These are phyloP conservation scores for Yponomeuta sedellus DNA, from an alignment of 2,888 invertebrate species.

Conservation along the genomic window DNA sequence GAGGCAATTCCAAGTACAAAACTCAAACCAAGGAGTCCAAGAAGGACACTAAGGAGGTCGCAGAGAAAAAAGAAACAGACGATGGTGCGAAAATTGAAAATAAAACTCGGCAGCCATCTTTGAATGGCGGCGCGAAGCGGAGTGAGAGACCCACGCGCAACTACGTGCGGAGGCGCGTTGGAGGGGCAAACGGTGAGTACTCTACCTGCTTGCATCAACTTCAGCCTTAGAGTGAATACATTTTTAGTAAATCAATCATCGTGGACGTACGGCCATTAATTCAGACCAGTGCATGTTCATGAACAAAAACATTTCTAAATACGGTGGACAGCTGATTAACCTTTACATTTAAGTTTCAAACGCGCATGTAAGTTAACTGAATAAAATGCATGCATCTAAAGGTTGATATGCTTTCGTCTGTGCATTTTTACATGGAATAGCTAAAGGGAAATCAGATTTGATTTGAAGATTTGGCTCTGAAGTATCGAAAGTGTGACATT, in stretches of 20 bases:
- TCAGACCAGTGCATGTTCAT: too few relatives aligned
- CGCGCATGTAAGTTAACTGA: too few relatives aligned
- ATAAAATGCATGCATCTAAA: too few relatives aligned
- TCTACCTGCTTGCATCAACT: neutral
- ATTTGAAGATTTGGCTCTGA: too few relatives aligned
- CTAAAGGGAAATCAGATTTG: too few relatives aligned
- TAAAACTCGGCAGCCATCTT: constrained; percentile 48
- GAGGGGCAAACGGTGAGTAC: constrained; percentile 62
- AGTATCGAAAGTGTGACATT: too few relatives aligned
- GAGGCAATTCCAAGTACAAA: constrained; percentile 42
- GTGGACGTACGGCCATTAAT: too few relatives aligned
- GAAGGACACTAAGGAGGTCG: constrained; percentile 8
- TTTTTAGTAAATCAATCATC: neutral
- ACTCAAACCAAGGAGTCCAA: constrained; percentile 28
- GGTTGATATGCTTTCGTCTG: too few relatives aligned
- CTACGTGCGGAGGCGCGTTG: constrained; percentile 53
- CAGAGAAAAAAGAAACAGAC: constrained; percentile 25
- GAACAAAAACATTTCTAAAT: too few relatives aligned
- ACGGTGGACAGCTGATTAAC: too few relatives aligned
- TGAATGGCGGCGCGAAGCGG: constrained; percentile 44
- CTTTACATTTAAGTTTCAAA: too few relatives aligned
- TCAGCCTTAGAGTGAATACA: neutral
- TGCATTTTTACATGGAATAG: too few relatives aligned
- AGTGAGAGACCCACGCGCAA: constrained; percentile 58
- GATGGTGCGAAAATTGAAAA: constrained; percentile 28